Evolutionary conservation across 2,113 vertebrate species (phyloP), one percentile per base, ranked within the genome.

Genomic region (Leucosticte australis): DNA sequence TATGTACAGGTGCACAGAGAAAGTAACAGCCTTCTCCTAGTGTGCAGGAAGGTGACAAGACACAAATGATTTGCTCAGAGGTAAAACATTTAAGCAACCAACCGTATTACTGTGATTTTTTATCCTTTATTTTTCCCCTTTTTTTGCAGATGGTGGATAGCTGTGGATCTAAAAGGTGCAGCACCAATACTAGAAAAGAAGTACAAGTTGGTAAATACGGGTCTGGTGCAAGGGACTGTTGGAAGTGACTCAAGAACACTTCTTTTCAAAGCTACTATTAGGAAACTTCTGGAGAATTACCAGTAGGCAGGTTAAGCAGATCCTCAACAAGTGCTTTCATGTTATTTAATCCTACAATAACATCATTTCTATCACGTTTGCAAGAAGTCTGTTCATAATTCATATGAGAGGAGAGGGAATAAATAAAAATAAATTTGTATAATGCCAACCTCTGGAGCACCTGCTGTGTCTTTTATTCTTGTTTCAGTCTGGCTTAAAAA

Each of bases 401-500:
- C 70, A 10, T 53, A 55, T 3, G 9, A 42, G 27, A 26, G 18
- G 13, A 55, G 37, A 55, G 16, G 19, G 4, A 5, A 76, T 33
- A 59, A 77, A 50, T 59, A 71, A 74, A 90, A 59, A 64, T 28
- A 65, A 65, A 75, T 10, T 8, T 49, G 13, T 31, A 33, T 55
- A 76, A 69, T 41, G n/a, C 8, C n/a, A 60, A 33, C 18, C 33
- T 55, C 41, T 50, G 10, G 12, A 6, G 69, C 35, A 73, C 50
- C 55, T 53, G 7, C 71, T 81, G 1, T 23, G 57, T 71, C 4
- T 75, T 47, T 76, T 76, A 24, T 55, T 85, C 13, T 73, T 79
- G 23, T 79, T 94, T 83, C 79, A 39, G 19, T 73, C 17, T 50
- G 21, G 13, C 30, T 94, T 89, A 37, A 82, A 71, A 87, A 81